Evolutionary conservation across 2,797 vertebrate species (phyloP), one percentile per base, ranked within the genome.

Genomic region (Dallia pectoralis): DNA sequence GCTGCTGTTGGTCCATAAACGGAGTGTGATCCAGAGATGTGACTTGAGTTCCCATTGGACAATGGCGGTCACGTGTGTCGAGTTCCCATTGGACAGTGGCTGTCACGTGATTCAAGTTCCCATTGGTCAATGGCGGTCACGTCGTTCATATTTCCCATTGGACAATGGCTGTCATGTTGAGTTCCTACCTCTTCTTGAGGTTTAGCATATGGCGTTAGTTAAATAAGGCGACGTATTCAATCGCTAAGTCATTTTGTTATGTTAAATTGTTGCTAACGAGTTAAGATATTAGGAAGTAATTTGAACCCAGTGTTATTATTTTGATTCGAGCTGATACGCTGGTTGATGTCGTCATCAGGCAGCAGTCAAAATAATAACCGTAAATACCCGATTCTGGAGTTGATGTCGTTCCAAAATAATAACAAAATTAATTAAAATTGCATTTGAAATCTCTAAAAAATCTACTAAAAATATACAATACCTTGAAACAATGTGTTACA

Each of bases 71-170:
- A 69, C 32, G 33, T 51, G 61, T n/a, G 22, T n/a, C n/a, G n/a
- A n/a, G 65, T 44, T 67, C 40, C 65, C 36, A 67, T 67, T 67
- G 65, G 65, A 67, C 22, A 47, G 47, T 27, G 40, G 36, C 27
- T 67, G 36, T 67, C 36, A 49, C 29, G 67, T 48, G 25, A 15
- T 15, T 44, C 14, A 15, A 15, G 67, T 48, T 69, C 47, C 67
- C 47, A 69, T 69, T 69, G 67, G 67, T 49, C 27, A 49, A 69
- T 32, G 47, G 47, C 29, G 27, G 44, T 69, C 44, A 69, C 32
- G 33, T 51, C 44, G 61, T n/a, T 15, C n/a, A n/a, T n/a, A n/a
- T 33, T 44, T 67, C 40, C 65, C 36, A 67, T 67, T 67, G 65
- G 65, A 67, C 22, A 47, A 67, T 27, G 40, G 36, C 27, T 67